A percentile compares a stretch with the other conserved stretches of the same genome.
Conservation (phyloP, 2,797 vertebrate genomes). For the Pseudotriccus pelzelni region DNA sequence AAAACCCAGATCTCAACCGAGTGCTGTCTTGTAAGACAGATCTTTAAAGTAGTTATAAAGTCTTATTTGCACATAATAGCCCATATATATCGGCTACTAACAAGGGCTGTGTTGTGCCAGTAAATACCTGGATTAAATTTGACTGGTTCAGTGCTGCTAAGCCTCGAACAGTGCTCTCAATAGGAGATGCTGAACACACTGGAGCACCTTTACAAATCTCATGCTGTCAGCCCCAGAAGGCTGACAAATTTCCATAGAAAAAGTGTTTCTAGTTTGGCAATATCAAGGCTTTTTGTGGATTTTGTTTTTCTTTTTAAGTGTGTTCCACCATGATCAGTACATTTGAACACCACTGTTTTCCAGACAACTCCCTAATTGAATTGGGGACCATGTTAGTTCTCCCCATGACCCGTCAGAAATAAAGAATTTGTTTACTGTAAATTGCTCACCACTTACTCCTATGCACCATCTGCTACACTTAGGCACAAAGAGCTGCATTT, state of each 20-base stretch:
- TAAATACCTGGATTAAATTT: neutral
- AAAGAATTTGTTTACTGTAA: conserved; percentile 97
- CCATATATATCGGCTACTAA: neutral
- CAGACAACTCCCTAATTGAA: conserved; percentile 76
- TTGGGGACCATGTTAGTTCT: conserved; percentile 77
- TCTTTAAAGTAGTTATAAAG: neutral
- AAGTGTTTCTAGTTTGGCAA: conserved; percentile 45
- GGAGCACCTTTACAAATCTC: conserved; percentile 44
- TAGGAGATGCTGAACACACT: conserved; percentile 16
- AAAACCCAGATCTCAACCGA: neutral
- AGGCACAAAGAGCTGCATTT: conserved; percentile 67
- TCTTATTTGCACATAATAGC: neutral
- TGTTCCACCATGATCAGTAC: neutral
- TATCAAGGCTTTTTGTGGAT: neutral
- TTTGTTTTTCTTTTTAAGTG: conserved; percentile 33
- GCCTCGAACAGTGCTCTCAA: neutral
- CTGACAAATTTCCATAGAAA: conserved; percentile 15
- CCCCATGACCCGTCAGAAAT: conserved; percentile 90
- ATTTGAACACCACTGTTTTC: conserved; percentile 69
- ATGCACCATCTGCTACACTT: conserved; percentile 87
- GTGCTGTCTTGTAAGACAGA: neutral
- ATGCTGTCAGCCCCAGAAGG: neutral
- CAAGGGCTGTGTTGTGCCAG: neutral
- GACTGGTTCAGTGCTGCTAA: neutral
- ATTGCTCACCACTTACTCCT: conserved; percentile 81